Conservation (phyloP, 2,888 invertebrate species). For the Helleia helle region DNA sequence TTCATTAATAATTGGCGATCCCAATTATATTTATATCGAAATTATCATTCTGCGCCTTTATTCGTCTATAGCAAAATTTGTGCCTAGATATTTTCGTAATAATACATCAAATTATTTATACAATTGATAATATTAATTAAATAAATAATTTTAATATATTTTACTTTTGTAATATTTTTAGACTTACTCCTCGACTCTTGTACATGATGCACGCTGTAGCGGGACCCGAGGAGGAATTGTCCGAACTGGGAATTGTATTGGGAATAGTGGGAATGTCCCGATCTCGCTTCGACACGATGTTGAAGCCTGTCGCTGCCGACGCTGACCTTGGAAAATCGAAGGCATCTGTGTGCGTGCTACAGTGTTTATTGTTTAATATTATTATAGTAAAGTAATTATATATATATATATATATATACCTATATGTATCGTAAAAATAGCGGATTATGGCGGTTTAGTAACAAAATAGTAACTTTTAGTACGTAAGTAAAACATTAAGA, state of each 20-base stretch:
- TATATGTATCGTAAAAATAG: background rate
- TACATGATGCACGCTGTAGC: conserved; percentile 71
- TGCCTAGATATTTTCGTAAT: too few relatives aligned
- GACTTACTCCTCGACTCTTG: conserved; percentile 44
- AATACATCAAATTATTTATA: too few relatives aligned
- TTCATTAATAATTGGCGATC: too few relatives aligned
- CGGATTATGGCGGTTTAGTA: too few relatives aligned
- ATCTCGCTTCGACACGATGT: conserved; percentile 71
- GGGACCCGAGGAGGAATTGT: conserved; percentile 69
- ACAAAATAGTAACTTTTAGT: too few relatives aligned
- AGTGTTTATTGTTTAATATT: background rate
- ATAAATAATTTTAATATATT: too few relatives aligned
- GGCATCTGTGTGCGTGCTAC: conserved; percentile 31
- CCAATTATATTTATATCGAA: too few relatives aligned
- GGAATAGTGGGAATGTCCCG: conserved; percentile 76
- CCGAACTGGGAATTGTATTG: conserved; percentile 52
- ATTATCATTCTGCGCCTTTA: too few relatives aligned
- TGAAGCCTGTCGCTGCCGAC: conserved; percentile 40
- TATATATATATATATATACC: too few relatives aligned
- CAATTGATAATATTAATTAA: too few relatives aligned
- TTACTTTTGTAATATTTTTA: conserved; percentile 11
- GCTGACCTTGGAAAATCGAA: conserved; percentile 36
- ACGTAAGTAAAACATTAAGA: too few relatives aligned
- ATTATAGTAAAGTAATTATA: background rate
- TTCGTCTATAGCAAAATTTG: too few relatives aligned